phyloP scores from a whole-genome alignment of 1,140 invertebrate species.

The Tetragonula clypearis region DNA sequence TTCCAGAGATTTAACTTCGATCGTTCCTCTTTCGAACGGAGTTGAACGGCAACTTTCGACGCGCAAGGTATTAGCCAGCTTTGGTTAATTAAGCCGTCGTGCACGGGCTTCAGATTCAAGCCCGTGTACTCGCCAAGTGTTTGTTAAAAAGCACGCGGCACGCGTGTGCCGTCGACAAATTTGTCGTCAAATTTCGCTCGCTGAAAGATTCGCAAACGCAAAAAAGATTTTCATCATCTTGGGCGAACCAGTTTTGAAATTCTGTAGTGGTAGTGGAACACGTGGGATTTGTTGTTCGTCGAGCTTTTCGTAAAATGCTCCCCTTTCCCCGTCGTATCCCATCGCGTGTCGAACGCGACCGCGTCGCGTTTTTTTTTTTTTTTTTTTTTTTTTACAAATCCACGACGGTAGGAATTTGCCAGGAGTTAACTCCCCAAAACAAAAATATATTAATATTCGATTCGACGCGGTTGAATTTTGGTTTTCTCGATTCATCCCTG shows the following conservation, averaged over 20 bases:
- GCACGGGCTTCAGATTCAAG: background rate
- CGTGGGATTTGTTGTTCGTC: background rate
- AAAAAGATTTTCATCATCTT: too few species aligned
- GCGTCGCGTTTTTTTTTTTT: background rate
- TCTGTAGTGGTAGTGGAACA: background rate
- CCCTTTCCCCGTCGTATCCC: too few species aligned
- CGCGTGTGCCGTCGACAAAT: background rate
- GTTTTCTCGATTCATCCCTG: background rate
- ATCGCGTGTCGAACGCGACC: too few species aligned
- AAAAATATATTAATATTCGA: background rate
- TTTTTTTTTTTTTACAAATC: too few species aligned
- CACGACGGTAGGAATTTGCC: background rate
- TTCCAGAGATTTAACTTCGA: background rate
- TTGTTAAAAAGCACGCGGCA: too few species aligned
- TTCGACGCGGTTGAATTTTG: background rate
- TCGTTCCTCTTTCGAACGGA: too few species aligned
- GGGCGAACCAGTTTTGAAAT: background rate
- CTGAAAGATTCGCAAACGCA: too few species aligned
- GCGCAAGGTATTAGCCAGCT: too few species aligned
- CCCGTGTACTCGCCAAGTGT: background rate
- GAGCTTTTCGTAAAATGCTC: background rate
- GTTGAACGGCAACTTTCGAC: background rate
- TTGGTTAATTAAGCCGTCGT: background rate
- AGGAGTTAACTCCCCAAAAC: background rate
- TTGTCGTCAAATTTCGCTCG: too few species aligned